Base-by-base conservation (phyloP, 2,888 invertebrate species). In the Sarcophaga caerulescens region DNA sequence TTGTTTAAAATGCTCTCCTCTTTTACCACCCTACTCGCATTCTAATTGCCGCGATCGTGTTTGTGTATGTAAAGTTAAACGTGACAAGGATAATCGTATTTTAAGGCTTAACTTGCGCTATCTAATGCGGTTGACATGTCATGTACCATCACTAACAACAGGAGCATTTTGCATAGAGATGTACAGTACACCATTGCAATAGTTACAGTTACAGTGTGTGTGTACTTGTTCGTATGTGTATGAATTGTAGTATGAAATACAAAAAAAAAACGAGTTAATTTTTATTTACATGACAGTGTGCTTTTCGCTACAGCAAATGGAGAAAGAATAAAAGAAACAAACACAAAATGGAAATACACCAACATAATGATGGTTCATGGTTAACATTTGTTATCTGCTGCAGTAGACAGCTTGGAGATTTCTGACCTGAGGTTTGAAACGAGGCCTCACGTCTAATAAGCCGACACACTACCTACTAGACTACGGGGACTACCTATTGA, bases 1-100 rank as follows among this genome's bases (percentile, higher is more conserved):
- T 35, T 35, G 35, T 35, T 35, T 35, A 80, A 73, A 74, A 10
- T 35, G 0, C 35, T 8, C 35, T 0, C 35, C 35, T 2, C 35
- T 2, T 10, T 35, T 10, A 35, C 10, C 35, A 35, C 8, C 35
- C 35, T 35, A 35, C 35, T 0, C 2, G 0, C 35, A 35, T 2
- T 35, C 8, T 35, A 35, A 35, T 10, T 35, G 8, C 35, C 6
- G 8, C 8, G 2, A 1, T 1, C 10, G 5, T 35, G 0, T 35
- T 0, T 35, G 35, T 35, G 73, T 80, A 59, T 73, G 68, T 68
- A 74, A 74, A 73, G 66, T 74, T 80, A 62, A 74, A 74, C 73
- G 80, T 80, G 80, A 80, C 80, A 80, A 47, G 80, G 80, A 80
- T 73, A 73, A 80, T 74, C 45, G 47, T 25, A 74, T 47, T 80